Percentiles rank a stretch among this genome's conserved stretches.
phyloP scores from a whole-genome alignment of 2,113 vertebrate genomes.

The Delphinus delphis region DNA sequence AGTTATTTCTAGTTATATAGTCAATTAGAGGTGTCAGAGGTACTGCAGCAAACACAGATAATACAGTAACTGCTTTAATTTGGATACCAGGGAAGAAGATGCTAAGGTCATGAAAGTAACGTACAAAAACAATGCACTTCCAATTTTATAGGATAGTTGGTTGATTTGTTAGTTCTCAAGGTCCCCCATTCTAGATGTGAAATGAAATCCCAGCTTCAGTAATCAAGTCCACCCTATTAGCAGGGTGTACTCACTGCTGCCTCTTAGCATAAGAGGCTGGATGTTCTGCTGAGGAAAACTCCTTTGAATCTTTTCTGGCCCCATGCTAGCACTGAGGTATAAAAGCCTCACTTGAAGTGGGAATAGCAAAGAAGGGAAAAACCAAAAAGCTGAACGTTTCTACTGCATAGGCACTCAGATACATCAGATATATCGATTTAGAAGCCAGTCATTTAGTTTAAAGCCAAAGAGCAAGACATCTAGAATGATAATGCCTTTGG shows the following conservation, averaged over 20 bases:
- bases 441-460: neutral
- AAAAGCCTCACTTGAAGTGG: slow-evolving; percentile 19
- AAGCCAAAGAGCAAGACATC: neutral
- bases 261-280: slow-evolving; percentile 11
- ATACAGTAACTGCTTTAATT: slow-evolving; percentile 24
- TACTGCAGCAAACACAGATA: slow-evolving; percentile 17
- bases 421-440: neutral
- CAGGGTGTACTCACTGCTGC: neutral
- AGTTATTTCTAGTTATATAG: slow-evolving; percentile 39
- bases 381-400: neutral
- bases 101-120: slow-evolving; percentile 34
- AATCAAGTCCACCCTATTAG: neutral
- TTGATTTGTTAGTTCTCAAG: slow-evolving; percentile 32
- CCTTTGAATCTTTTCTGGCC: slow-evolving; percentile 25
- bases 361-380: neutral
- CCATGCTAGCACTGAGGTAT: neutral
- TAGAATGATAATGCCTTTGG: neutral
- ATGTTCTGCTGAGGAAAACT: neutral
- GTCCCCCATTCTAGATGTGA: neutral
- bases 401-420: neutral
- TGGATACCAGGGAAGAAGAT: neutral
- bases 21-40: neutral
- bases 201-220: slow-evolving; percentile 16
- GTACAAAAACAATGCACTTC: slow-evolving; percentile 13
- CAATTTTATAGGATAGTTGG: neutral